Conservation (phyloP, 2,888 invertebrate species). For the Agelastica alni region DNA sequence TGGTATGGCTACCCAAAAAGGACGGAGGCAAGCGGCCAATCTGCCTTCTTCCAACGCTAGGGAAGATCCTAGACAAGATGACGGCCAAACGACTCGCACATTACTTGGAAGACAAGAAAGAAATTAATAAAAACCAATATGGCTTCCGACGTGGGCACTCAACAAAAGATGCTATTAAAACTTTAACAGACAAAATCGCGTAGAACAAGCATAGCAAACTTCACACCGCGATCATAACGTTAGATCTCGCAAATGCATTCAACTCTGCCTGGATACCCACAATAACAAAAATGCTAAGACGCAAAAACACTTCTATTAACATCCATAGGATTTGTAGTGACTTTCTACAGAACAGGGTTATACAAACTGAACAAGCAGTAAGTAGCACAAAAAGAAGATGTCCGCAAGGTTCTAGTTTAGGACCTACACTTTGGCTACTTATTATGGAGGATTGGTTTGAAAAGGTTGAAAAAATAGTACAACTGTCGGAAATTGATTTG, state of each 20-base stretch:
- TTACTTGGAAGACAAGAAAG: neutral
- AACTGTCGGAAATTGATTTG: neutral
- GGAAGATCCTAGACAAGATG: neutral
- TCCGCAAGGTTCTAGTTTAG: neutral
- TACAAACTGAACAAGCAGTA: neutral
- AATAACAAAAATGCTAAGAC: neutral
- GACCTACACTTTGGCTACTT: neutral
- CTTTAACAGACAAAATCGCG: neutral
- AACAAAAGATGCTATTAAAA: neutral
- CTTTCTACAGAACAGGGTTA: neutral
- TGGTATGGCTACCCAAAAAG: no score
- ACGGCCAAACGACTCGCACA: neutral
- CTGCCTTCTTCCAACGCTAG: neutral
- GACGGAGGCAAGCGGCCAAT: no score
- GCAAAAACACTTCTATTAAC: neutral
- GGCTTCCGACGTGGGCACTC: neutral
- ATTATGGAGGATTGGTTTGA: neutral
- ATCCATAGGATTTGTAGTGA: neutral
- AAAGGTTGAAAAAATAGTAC: no score
- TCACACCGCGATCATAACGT: neutral
- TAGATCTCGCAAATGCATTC: neutral
- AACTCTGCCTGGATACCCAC: neutral
- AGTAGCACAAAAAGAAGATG: constrained; percentile 6
- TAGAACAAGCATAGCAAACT: neutral
- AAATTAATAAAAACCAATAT: neutral